Evolutionary conservation across 2,113 vertebrate species (phyloP), one percentile per base, ranked within the genome.

Genomic region (Spea multiplicata): DNA sequence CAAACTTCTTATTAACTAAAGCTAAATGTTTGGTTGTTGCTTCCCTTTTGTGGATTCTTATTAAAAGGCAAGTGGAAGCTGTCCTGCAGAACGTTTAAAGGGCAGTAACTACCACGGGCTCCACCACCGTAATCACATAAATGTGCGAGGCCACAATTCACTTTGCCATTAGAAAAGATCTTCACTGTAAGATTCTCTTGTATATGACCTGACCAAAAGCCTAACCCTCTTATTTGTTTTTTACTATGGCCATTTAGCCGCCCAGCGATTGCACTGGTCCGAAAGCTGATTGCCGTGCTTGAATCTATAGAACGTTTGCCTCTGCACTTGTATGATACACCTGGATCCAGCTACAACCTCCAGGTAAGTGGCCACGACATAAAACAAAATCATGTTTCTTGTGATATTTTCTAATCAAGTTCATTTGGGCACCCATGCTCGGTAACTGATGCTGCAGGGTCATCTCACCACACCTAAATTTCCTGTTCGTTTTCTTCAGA

Each of bases 221-320:
- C 30, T 30, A 30, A 30, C 14, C 57, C 57, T 61, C 57, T 61
- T n/a, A 4, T n/a, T 13, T 13, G 44, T 50, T 50, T 10, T n/a
- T 10, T 17, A 50, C 14, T 82, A 78, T 82, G 14, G 62, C 53
- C 85, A 74, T 80, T 59, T 72, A 99, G 97, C 89, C 94, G 91
- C 83, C 97, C 97, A 44, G 97, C 97, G 81, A 94, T 99, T 88
- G 97, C 96, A 81, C 94, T 99, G 89, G 95, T 99, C 88, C 90
- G 97, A 82, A 99, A 99, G 82, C 88, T 99, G 87, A 97, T 99
- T 83, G 97, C 97, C 50, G 97, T 99, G 61, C 89, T 99, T 86
- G 97, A 99, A 89, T 99, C 97, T 65, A 99, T 99, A 66, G 97
- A 99, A 87, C 93, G 97, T 71, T 91, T 99, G 76, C 96, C 97